A percentile compares a stretch with the other conserved stretches of the same genome.
Conservation (phyloP, 2,797 vertebrate species). For the Tolypeutes matacus region DNA sequence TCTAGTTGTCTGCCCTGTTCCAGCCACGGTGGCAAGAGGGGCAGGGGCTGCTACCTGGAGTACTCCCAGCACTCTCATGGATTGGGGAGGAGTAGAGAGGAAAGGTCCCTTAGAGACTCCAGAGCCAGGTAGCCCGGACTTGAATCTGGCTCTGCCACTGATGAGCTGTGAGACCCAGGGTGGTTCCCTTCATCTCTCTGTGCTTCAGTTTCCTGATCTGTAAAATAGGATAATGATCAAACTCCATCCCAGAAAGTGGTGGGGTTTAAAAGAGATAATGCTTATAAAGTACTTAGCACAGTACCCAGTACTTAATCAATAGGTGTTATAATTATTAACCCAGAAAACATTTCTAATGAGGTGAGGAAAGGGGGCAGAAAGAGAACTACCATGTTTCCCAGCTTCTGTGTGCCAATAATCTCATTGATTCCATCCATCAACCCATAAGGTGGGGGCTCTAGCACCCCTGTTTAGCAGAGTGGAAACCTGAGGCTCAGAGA, state of each 20-base stretch:
- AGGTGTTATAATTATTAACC: not conserved
- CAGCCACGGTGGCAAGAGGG: not conserved
- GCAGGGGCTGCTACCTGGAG: not conserved
- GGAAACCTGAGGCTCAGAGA: not conserved
- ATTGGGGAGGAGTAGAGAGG: not conserved
- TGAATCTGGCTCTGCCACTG: not conserved
- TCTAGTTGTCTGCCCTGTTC: not conserved
- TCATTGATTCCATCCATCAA: not conserved
- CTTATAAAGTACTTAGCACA: not conserved
- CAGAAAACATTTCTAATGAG: not conserved
- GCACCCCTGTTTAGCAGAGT: not conserved
- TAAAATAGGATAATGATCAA: not conserved
- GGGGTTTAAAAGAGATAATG: not conserved
- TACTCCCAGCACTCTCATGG: not conserved
- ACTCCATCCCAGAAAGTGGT: not conserved
- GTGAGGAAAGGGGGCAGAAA: not conserved
- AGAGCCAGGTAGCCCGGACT: not conserved
- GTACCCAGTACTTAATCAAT: not conserved
- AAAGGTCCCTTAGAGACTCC: not conserved
- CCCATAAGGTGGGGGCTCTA: not conserved
- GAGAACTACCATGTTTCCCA: not conserved
- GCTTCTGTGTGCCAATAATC: rapidly evolving
- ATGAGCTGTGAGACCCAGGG: not conserved
- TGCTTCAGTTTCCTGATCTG: not conserved
- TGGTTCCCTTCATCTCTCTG: not conserved